Base-by-base conservation (phyloP, 2,113 vertebrate genomes). In the Poeciliopsis retropinna region DNA sequence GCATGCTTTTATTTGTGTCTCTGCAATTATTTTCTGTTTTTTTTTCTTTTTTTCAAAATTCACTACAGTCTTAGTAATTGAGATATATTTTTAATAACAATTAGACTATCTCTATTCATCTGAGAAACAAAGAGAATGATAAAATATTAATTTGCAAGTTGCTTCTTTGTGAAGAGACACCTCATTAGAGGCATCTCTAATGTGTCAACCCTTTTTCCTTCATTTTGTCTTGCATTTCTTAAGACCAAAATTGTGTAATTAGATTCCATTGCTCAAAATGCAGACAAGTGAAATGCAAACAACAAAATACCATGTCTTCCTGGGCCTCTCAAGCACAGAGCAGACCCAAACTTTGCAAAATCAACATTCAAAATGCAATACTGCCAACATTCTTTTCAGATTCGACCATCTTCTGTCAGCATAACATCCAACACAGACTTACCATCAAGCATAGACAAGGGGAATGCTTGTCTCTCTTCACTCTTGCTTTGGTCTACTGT, bases 271-370 rank as follows among this genome's bases (percentile, higher is more conserved):
- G 61, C 75, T 77, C 66, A 64, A 72, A 71, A 37, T 37, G 34
- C 34, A n/a, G 68, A 75, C 60, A 81, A 41, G 57, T 89, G 91
- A 85, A 80, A 76, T 76, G 90, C 90, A 91, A 87, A 89, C 92
- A 93, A 94, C 92, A 93, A 91, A 93, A 92, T 92, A 91, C 72
- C 71, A 57, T 72, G 92, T 93, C 92, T 93, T 93, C 92, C 92
- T 86, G 80, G 85, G 82, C 85, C 72, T 78, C 30, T 47, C 32
- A 64, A 71, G 63, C 68, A 85, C 64, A 80, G 63, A 75, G 60
- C 68, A 65, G 69, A 87, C 77, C 77, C 81, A 51, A 75, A 77
- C 72, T 79, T 73, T 3, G 74, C 85, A 85, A 65, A 66, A 92
- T 70, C 71, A 67, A 86, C 76, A 74, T 92, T 90, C 57, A 12